A percentile compares a stretch with the other conserved stretches of the same genome.
phyloP scores from a whole-genome alignment of 2,113 vertebrate species.

The Heloderma charlesbogerti region DNA sequence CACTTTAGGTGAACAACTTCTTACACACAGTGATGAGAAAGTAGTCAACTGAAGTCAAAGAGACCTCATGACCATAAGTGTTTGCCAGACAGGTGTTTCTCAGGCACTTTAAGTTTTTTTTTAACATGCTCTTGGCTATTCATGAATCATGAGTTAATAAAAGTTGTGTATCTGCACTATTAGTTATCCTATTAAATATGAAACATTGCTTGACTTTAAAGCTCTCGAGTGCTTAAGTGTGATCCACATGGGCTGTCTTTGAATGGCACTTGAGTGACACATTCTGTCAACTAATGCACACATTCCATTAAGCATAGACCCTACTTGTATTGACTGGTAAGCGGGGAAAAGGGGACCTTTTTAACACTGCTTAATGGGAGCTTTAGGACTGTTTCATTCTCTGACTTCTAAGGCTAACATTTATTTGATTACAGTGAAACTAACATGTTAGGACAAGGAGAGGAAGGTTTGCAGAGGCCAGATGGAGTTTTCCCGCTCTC shows the following conservation, averaged over 20 bases:
- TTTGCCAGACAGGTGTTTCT: constrained; percentile 13
- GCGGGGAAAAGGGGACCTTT: neutral
- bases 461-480: constrained; percentile 26
- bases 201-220: constrained; percentile 37
- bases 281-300: constrained; percentile 35
- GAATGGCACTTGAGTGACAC: constrained; percentile 20
- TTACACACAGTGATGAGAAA: neutral
- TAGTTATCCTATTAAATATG: constrained; percentile 32
- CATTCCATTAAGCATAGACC: constrained; percentile 18
- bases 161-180: constrained; percentile 28
- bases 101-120: constrained; percentile 10
- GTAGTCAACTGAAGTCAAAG: neutral
- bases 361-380: constrained; percentile 7
- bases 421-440: constrained; percentile 4
- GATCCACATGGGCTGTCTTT: neutral
- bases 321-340: constrained; percentile 35
- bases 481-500: constrained; percentile 5
- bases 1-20: neutral
- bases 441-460: constrained; percentile 27
- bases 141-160: constrained; percentile 33
- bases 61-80: neutral
- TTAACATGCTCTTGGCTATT: constrained; percentile 8
- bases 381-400: constrained; percentile 35
- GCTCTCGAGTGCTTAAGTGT: constrained; percentile 21
- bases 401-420: constrained; percentile 22